These are phyloP conservation scores for Triplophysa bombifrons DNA, from an alignment of 2,797 vertebrate species.

Conservation along the genomic window DNA sequence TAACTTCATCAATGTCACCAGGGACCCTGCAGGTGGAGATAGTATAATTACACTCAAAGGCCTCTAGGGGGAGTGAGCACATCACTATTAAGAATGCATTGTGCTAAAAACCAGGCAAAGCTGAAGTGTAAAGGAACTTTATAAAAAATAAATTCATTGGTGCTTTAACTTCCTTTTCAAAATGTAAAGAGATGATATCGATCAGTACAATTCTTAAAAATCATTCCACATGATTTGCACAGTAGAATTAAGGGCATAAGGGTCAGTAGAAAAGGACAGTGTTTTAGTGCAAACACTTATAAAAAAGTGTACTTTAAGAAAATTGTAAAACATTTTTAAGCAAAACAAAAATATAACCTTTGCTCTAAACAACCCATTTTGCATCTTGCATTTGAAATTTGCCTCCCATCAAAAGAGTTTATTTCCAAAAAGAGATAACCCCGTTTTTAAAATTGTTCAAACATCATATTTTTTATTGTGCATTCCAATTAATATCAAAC, in stretches of 20 bases:
- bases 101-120: not conserved
- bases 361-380: not conserved
- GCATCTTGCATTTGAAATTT: not conserved
- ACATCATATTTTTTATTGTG: too few relatives aligned
- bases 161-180: not conserved
- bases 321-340: not conserved
- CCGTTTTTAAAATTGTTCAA: too few relatives aligned
- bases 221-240: not conserved
- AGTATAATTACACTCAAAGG: conserved; percentile 43
- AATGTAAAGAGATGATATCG: not conserved
- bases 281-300: not conserved
- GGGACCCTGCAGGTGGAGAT: conserved; percentile 77
- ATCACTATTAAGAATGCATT: not conserved
- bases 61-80: conserved; percentile 70
- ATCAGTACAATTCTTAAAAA: not conserved
- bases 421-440: too few relatives aligned
- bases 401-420: too few relatives aligned
- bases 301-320: not conserved
- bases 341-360: not conserved
- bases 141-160: not conserved
- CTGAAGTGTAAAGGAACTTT: not conserved
- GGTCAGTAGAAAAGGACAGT: not conserved
- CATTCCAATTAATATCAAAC: too few relatives aligned
- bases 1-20: conserved; percentile 93
- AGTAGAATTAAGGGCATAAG: not conserved